Percentiles rank a stretch among this genome's conserved stretches.
phyloP scores from a whole-genome alignment of 1,140 invertebrate genomes.

The Psilanteris sp. region DNA sequence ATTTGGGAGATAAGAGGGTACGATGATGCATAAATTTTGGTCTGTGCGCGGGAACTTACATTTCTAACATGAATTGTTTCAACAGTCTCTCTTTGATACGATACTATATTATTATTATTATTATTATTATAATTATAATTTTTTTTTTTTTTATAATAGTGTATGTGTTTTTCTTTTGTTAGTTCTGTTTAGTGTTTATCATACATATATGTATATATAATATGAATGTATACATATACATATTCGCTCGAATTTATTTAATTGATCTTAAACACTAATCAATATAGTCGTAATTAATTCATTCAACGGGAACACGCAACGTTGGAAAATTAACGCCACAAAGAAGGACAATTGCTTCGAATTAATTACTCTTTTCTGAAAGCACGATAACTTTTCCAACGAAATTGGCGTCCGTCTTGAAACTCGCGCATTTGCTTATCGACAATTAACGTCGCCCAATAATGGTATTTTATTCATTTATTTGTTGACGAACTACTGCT shows the following conservation, averaged over 20 bases:
- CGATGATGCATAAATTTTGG: slow-evolving; percentile 58
- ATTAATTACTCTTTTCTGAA: no score
- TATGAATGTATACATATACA: slow-evolving; percentile 23
- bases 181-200: slow-evolving; percentile 20
- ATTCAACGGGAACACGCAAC: slow-evolving; percentile 39
- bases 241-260: slow-evolving; percentile 37
- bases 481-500: slow-evolving; percentile 42
- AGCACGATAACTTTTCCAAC: slow-evolving; percentile 4
- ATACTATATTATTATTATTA: no score
- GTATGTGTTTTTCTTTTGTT: slow-evolving; percentile 12
- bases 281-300: slow-evolving; percentile 70
- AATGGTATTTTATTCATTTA: slow-evolving; percentile 48
- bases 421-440: slow-evolving; percentile 9
- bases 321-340: slow-evolving; percentile 17
- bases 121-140: no score
- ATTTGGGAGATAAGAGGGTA: slow-evolving; percentile 50
- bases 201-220: slow-evolving; percentile 47
- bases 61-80: slow-evolving; percentile 59
- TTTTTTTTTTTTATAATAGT: slow-evolving; percentile 50
- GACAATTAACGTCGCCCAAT: slow-evolving; percentile 26
- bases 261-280: slow-evolving; percentile 73
- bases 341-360: slow-evolving; percentile 15
- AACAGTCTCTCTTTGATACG: slow-evolving; percentile 62
- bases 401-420: slow-evolving; percentile 22
- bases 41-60: slow-evolving; percentile 60